Evolutionary conservation across 2,888 invertebrate species (phyloP), one percentile per base, ranked within the genome.

Genomic region (Nasonovia ribisnigri): DNA sequence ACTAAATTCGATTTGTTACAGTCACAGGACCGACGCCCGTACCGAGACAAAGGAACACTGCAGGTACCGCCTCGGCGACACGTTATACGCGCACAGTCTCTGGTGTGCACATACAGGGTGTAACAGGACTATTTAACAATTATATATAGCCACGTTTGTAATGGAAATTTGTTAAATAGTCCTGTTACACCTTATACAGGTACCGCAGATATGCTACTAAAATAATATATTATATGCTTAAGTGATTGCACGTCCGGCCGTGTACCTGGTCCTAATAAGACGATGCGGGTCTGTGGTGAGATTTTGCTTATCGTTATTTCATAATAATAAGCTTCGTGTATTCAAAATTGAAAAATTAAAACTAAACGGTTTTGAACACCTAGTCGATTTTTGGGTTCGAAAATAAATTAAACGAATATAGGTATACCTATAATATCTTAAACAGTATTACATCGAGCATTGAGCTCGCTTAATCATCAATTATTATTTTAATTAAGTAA

Each of bases 1-100:
- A 77, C 51, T n/a, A 89, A 93, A 93, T 93, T 84, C 93, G 57
- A 93, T 93, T 93, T 89, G 93, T 89, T 89, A 54, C 93, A 84
- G 93, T 93, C 57, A n/a, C 92, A 60, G 54, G 54, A 84, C 48
- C 77, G 26, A n/a, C 20, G 42, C n/a, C 43, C 5, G 36, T 3
- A 51, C 86, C 60, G 60, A 36, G 46, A 92, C 92, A 92, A 92
- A 57, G 43, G 57, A 43, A 57, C 26, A 48, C 54, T n/a, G 26
- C 16, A 51, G 43, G 57, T 36, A 77, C n/a, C n/a, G 4, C n/a
- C n/a, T n/a, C 67, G 13, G 4, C n/a, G 13, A 67, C 67, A 67
- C 77, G 5, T 36, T 3, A 0, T 20, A 36, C 77, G 16, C 36
- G 20, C 36, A 77, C 77, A 77, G 13, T 1, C 67, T 16, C n/a